Evolutionary conservation across 2,113 vertebrate species (phyloP).

Genomic region (Amphiprion percula): DNA sequence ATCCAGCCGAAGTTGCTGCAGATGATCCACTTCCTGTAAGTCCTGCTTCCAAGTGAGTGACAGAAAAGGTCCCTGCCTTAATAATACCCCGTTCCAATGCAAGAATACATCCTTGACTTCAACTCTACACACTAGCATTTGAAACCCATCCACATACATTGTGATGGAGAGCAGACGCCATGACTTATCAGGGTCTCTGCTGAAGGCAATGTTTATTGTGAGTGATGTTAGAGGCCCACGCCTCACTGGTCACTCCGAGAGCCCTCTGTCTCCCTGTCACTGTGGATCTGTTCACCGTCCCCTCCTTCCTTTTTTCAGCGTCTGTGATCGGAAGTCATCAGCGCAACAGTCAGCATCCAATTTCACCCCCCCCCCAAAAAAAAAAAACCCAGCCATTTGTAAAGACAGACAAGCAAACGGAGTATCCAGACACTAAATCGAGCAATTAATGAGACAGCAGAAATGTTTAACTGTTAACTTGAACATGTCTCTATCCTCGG

Average conservation of each 20-base stretch:
- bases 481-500: not conserved
- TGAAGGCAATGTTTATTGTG: slow-evolving; percentile 44
- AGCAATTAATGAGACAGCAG: slow-evolving; percentile 1
- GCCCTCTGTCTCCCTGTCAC: slow-evolving; percentile 20
- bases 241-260: slow-evolving; percentile 42
- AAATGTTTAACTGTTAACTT: not conserved
- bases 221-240: slow-evolving; percentile 55
- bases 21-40: not conserved
- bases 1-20: not conserved
- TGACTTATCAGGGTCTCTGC: slow-evolving; percentile 39
- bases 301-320: not conserved
- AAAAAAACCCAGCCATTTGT: not conserved
- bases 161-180: slow-evolving; percentile 16
- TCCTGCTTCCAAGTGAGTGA: slow-evolving; percentile 2
- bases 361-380: slow-evolving; percentile 9
- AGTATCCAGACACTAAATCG: slow-evolving; percentile 16
- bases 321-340: slow-evolving; percentile 49
- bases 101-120: slow-evolving; percentile 21
- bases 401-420: slow-evolving; percentile 36
- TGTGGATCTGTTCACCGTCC: not conserved
- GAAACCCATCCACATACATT: not conserved
- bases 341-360: slow-evolving; percentile 44
- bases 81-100: not conserved
- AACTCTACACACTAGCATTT: not conserved
- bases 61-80: slow-evolving; percentile 2